Evolutionary conservation across 2,797 vertebrate species (phyloP).

Genomic region (Scarus forsteni): DNA sequence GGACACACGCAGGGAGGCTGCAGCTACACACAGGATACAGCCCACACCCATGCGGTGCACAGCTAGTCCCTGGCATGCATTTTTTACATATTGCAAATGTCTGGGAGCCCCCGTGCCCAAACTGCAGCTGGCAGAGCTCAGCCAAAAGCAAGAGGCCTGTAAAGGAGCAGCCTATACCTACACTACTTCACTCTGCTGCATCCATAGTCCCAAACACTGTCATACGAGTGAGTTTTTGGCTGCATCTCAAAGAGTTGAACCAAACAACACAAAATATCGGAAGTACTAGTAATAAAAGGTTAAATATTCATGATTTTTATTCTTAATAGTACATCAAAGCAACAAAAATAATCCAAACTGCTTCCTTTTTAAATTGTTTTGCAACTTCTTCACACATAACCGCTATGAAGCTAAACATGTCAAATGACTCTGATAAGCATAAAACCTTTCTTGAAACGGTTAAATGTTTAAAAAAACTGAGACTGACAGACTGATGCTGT

Average conservation of each 20-base stretch:
- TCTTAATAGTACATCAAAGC: too few species aligned
- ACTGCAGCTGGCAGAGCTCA: slow-evolving; percentile 59
- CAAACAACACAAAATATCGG: neutral
- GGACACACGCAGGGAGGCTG: slow-evolving; percentile 34
- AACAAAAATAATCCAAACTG: too few species aligned
- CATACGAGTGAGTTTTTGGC: neutral
- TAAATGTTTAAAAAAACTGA: too few species aligned
- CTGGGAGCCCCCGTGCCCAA: slow-evolving; percentile 60
- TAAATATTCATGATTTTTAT: too few species aligned
- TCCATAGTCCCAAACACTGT: neutral
- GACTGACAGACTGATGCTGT: slow-evolving; percentile 52
- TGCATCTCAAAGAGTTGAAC: neutral
- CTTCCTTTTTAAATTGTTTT: too few species aligned
- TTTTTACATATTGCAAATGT: slow-evolving; percentile 79
- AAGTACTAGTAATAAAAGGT: neutral
- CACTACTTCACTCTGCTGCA: neutral
- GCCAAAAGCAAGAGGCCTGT: slow-evolving; percentile 22
- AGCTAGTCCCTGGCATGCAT: slow-evolving; percentile 70
- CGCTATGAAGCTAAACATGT: too few species aligned
- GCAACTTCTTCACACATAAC: too few species aligned
- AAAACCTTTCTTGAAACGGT: too few species aligned
- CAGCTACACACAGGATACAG: slow-evolving; percentile 77
- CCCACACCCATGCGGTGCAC: slow-evolving; percentile 78
- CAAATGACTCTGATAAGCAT: too few species aligned
- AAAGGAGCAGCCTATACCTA: slow-evolving; percentile 18